Evolutionary conservation across 2,113 vertebrate genomes (phyloP).

Genomic region (Nesoenas mayeri): DNA sequence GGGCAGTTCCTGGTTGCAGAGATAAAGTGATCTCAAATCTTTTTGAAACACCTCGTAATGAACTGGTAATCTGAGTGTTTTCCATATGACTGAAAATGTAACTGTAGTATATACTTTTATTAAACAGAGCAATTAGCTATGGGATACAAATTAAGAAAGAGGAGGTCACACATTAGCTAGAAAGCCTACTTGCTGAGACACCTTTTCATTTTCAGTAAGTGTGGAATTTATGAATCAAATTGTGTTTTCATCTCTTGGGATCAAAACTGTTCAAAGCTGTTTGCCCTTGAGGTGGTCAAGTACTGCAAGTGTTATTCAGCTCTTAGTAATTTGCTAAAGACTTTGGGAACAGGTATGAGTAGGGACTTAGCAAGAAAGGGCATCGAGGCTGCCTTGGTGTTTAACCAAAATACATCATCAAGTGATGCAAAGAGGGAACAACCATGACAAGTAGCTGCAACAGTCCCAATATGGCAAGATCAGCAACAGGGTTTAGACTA

Average conservation of each 20-base stretch:
- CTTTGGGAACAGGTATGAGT: background rate
- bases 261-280: background rate
- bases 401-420: background rate
- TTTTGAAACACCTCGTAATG: background rate
- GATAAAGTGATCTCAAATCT: no score
- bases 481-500: background rate
- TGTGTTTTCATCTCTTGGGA: background rate
- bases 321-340: background rate
- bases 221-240: background rate
- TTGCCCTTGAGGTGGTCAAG: background rate
- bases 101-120: background rate
- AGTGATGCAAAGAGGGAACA: background rate
- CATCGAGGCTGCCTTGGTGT: background rate
- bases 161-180: background rate
- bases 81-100: background rate
- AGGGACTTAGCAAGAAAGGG: background rate
- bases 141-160: background rate
- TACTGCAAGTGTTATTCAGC: background rate
- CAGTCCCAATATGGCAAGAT: background rate
- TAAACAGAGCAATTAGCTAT: background rate
- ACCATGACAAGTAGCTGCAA: background rate
- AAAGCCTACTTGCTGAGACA: background rate
- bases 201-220: background rate
- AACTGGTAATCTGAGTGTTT: background rate
- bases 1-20: no score